Conservation (phyloP, 2,888 invertebrate genomes). For the Cylloceria caligata region DNA sequence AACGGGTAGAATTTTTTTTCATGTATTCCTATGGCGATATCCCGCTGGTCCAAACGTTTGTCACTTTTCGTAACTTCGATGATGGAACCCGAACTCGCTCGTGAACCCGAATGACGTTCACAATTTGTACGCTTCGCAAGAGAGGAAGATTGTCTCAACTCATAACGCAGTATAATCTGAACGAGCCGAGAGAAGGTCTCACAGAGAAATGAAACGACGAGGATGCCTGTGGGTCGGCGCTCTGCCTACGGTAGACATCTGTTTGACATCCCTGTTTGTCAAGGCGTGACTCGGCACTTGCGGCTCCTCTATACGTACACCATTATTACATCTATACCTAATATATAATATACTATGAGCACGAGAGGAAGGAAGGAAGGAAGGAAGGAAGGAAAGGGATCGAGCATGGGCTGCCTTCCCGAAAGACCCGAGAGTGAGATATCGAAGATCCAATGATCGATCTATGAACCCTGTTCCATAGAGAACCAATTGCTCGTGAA, state of each 20-base stretch:
- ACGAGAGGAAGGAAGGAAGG: slow-evolving; percentile 6
- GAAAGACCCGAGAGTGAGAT: slow-evolving; percentile 48
- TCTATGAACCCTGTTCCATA: slow-evolving; percentile 79
- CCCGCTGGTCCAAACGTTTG: slow-evolving; percentile 4
- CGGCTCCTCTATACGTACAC: slow-evolving; percentile 70
- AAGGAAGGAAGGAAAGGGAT: slow-evolving; percentile 42
- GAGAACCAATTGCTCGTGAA: slow-evolving; percentile 83
- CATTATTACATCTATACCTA: slow-evolving; percentile 58
- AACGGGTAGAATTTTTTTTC: background rate
- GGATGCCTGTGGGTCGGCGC: slow-evolving; percentile 46
- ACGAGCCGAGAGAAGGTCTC: slow-evolving; percentile 32
- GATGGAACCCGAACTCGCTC: slow-evolving; percentile 42
- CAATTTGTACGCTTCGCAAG: slow-evolving; percentile 53
- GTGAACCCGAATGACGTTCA: slow-evolving; percentile 53
- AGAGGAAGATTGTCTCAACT: slow-evolving; percentile 52
- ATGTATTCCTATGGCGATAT: background rate
- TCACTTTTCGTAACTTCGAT: slow-evolving; percentile 14
- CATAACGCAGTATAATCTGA: background rate
- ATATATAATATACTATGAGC: slow-evolving; percentile 15
- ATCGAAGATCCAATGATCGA: slow-evolving; percentile 80
- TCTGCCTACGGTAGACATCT: slow-evolving; percentile 78
- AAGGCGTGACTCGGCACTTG: slow-evolving; percentile 85
- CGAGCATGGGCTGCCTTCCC: background rate
- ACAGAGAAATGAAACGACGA: slow-evolving; percentile 45
- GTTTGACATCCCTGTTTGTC: slow-evolving; percentile 85